Evolutionary conservation across 2,113 vertebrate species (phyloP), one percentile per base, ranked within the genome.

Genomic region (Cephalopholis sonnerati): DNA sequence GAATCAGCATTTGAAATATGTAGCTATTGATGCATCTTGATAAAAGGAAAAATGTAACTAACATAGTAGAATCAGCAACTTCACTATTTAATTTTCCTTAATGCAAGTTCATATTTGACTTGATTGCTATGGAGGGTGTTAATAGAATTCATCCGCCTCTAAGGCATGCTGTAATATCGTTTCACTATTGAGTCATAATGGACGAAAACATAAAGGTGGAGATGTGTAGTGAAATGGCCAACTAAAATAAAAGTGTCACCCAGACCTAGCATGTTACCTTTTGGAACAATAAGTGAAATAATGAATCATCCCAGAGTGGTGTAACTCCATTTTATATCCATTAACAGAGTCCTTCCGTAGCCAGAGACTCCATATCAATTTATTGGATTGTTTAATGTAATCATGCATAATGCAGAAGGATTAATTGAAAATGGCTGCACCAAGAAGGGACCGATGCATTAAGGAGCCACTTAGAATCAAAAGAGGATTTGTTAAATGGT

Each of bases 361-460:
- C 90, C 90, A 88, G 85, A 90, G 90, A 92, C 89, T 94, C 88
- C 85, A 92, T 95, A 94, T 94, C 89, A 93, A 91, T 93, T 92
- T 93, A 95, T 91, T 95, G 94, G 81, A 95, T 95, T 94, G 92
- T 95, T 94, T 94, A 95, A 95, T 95, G 94, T 93, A 95, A 94
- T 92, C 90, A 94, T 95, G 93, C 91, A 95, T 95, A 93, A 95
- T 95, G 92, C 87, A 94, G 85, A 78, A 90, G 91, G 88, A 95
- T 95, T 96, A 95, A 95, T 94, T 95, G 92, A 89, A 94, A 95
- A 93, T 92, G 89, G 93, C 89, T 89, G 89, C 89, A 88, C 85
- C 85, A 79, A 84, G 87, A 83, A 89, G 81, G 85, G 85, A 85
- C 80, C 72, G 46, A 81, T 91, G 91, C 94, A 95, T 94, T 94